Evolutionary conservation across 2,888 invertebrate species (phyloP).

Genomic region (Acronicta psi): DNA sequence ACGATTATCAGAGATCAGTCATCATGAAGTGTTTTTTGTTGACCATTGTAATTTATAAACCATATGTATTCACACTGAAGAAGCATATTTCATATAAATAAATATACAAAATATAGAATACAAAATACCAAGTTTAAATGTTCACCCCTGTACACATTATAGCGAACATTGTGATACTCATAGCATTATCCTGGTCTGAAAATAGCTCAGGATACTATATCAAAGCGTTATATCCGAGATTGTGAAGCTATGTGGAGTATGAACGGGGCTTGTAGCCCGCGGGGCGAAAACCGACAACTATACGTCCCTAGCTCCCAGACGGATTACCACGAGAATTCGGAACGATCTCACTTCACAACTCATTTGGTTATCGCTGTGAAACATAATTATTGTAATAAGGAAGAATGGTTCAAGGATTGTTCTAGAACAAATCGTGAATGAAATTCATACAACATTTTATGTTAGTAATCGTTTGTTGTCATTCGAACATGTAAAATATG

Average conservation of each 20-base stretch:
- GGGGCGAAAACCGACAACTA: conserved; percentile 60
- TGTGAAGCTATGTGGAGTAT: conserved; percentile 38
- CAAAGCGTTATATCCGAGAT: conserved; percentile 45
- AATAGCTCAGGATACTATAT: conserved; percentile 41
- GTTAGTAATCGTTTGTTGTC: too few species aligned
- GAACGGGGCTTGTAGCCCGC: conserved; percentile 50
- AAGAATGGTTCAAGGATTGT: conserved; percentile 17
- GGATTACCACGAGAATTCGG: conserved; percentile 42
- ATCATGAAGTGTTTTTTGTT: too few species aligned
- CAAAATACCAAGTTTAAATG: conserved; percentile 19
- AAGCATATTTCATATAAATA: too few species aligned
- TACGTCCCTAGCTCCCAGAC: conserved; percentile 55
- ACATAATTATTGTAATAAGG: background rate
- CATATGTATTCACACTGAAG: too few species aligned
- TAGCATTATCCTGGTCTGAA: conserved; percentile 37
- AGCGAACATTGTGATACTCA: conserved; percentile 23
- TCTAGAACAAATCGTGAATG: too few species aligned
- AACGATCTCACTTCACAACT: background rate
- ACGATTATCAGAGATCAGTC: background rate
- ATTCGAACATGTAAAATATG: too few species aligned
- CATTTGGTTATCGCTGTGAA: background rate
- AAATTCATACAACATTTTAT: too few species aligned
- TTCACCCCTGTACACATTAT: conserved; percentile 13
- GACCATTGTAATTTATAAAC: too few species aligned
- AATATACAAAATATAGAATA: background rate